Base-by-base conservation (phyloP, 2,113 vertebrate species). In the Dendrocopos noguchii region DNA sequence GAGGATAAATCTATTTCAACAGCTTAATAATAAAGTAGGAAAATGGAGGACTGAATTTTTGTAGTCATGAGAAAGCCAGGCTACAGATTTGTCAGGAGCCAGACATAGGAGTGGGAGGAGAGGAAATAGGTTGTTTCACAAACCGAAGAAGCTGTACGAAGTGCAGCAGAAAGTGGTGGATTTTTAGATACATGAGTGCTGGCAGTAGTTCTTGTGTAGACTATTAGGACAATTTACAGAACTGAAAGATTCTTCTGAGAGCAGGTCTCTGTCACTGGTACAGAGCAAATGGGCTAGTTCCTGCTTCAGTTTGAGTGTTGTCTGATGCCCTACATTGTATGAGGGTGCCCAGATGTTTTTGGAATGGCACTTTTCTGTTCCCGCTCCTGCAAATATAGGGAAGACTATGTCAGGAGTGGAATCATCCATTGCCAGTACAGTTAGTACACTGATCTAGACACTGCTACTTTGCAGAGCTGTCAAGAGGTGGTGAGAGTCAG, bases 221-320 rank as follows among this genome's bases (percentile, higher is more conserved):
- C 14, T 70, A 4, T 33, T 28, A 64, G 63, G n/a, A 47, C 15
- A 65, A 24, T 87, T 73, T 70, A 57, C 13, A 52, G 36, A 57
- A 7, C 39, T 61, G 29, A 39, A 50, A 34, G 53, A 47, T 60
- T 9, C 7, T 52, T 65, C 12, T 71, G 36, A 57, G 53, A 8
- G 61, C 39, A 29, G 19, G 3, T 70, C 10, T 72, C 15, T 50
- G 29, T 34, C 17, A 24, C 0, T 34, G 34, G 8, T 0, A 2
- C 6, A 34, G 53, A 76, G 6, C 16, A 73, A 73, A 75, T 7
- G 13, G 21, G 12, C 28, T 80, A 22, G 22, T 52, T 52, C 24
- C 44, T 68, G 16, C 44, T 81, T 60, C 34, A 52, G 1, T 68
- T 68, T 70, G 17, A n/a, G 12, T 44, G 18, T 2, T 4, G 61